A percentile compares a stretch with the other conserved stretches of the same genome.
These are phyloP conservation scores for Cranoglanis bouderius DNA, from an alignment of 2,113 vertebrate species.

Conservation along the genomic window DNA sequence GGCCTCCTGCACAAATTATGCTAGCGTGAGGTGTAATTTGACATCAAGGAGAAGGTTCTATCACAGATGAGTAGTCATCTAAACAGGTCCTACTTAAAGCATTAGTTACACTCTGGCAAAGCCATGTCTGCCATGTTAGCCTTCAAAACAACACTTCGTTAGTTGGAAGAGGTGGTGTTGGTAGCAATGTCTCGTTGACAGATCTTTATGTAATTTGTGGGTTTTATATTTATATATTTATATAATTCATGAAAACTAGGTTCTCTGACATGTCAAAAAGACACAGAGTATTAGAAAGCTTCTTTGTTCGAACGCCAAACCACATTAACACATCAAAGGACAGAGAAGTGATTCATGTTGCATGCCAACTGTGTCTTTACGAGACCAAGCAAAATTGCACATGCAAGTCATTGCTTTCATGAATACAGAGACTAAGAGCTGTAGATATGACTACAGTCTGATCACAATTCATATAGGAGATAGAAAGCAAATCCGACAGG, in stretches of 20 bases:
- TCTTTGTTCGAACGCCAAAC: constrained; percentile 17
- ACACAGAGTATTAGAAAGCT: neutral
- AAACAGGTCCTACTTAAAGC: constrained; percentile 30
- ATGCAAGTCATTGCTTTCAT: neutral
- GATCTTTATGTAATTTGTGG: neutral
- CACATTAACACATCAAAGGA: neutral
- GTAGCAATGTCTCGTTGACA: neutral
- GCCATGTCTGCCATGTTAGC: constrained; percentile 11
- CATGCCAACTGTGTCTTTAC: neutral
- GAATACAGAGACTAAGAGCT: constrained; percentile 1
- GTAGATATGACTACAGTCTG: neutral
- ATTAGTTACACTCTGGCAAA: constrained; percentile 21
- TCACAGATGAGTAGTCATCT: constrained; percentile 4
- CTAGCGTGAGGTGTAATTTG: neutral
- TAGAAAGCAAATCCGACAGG: neutral
- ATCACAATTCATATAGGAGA: neutral
- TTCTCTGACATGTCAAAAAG: constrained; percentile 8
- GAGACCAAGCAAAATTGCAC: neutral
- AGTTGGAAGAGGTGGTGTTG: neutral
- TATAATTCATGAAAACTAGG: neutral
- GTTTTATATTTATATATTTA: constrained; percentile 4
- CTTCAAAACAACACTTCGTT: neutral
- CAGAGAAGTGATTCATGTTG: constrained; percentile 3
- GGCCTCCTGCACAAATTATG: neutral
- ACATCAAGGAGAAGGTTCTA: constrained; percentile 29